These are phyloP conservation scores for Diglossa brunneiventris DNA, from an alignment of 2,113 vertebrate genomes.

Conservation along the genomic window DNA sequence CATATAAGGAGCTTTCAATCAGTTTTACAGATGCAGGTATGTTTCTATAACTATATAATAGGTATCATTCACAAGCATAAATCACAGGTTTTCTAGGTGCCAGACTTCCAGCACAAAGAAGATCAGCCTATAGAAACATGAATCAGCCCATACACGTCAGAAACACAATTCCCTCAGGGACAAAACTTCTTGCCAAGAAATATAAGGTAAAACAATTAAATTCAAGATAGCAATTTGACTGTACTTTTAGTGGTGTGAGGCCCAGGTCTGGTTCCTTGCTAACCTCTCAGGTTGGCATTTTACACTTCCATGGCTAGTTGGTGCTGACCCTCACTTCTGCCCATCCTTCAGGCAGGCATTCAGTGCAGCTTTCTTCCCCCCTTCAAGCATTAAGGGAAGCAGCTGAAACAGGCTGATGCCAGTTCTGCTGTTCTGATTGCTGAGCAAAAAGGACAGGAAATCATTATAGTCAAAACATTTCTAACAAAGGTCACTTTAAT, in stretches of 20 bases:
- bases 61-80: background rate
- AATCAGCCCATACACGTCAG: background rate
- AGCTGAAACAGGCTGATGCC: slow-evolving; percentile 71
- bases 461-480: slow-evolving; percentile 89
- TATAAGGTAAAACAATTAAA: background rate
- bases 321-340: background rate
- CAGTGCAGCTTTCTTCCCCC: slow-evolving; percentile 71
- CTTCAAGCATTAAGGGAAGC: slow-evolving; percentile 70
- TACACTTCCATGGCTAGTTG: background rate
- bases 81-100: background rate
- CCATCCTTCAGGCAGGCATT: background rate
- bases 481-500: slow-evolving; percentile 90
- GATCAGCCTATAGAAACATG: background rate
- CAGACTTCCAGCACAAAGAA: background rate
- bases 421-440: slow-evolving; percentile 72
- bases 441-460: slow-evolving; percentile 91
- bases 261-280: background rate
- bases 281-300: background rate
- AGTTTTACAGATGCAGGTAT: background rate
- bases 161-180: background rate
- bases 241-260: background rate
- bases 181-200: background rate
- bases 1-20: background rate
- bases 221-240: background rate
- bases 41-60: background rate